phyloP scores from a whole-genome alignment of 1,140 invertebrate species.

The Cephus cinctus region DNA sequence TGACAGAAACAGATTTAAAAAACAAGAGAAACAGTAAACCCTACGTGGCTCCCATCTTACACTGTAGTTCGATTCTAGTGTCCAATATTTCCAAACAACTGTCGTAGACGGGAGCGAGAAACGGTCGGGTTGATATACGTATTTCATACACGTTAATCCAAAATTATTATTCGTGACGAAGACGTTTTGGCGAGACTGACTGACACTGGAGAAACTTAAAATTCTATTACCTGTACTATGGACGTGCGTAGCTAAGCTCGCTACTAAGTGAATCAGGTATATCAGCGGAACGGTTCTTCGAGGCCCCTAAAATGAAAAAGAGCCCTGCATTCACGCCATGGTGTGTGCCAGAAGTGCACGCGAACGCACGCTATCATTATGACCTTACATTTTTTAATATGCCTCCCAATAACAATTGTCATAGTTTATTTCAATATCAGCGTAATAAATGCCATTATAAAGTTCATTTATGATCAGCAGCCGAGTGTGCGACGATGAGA shows the following conservation, averaged over 20 bases:
- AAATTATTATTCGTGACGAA: no score
- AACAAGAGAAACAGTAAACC: slow-evolving; percentile 5
- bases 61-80: no score
- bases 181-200: no score
- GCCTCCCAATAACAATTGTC: slow-evolving; percentile 26
- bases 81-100: no score
- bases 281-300: slow-evolving; percentile 31
- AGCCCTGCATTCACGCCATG: slow-evolving; percentile 40
- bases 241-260: no score
- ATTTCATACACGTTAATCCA: no score
- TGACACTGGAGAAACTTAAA: no score
- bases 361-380: slow-evolving; percentile 31
- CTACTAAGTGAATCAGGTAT: slow-evolving; percentile 37
- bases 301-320: slow-evolving; percentile 18
- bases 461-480: slow-evolving; percentile 33
- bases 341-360: slow-evolving; percentile 24
- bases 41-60: no score
- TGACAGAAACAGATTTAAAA: slow-evolving; percentile 3
- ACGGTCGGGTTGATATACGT: no score
- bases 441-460: slow-evolving; percentile 30
- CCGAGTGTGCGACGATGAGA: slow-evolving; percentile 24
- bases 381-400: slow-evolving; percentile 42
- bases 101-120: no score
- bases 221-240: no score
- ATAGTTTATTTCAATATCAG: slow-evolving; percentile 27